Conservation (phyloP, 2,888 invertebrate genomes). For the Kryphioiulus occultus region DNA sequence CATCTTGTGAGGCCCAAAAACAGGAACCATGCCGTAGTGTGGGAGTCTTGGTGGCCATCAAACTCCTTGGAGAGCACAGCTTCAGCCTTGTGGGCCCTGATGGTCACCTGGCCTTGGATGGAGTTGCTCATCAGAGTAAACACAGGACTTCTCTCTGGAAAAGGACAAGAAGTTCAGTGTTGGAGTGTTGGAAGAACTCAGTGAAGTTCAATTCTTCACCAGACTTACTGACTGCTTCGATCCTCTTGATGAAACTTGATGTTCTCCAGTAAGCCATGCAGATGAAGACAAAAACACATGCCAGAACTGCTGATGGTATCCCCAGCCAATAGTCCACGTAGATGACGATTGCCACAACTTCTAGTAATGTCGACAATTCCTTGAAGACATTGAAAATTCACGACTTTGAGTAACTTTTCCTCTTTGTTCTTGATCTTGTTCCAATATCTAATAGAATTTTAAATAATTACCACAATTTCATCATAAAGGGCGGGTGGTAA, state of each 20-base stretch:
- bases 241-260: constrained; percentile 20
- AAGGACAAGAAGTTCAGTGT: neutral
- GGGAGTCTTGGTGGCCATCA: constrained; percentile 68
- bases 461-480: constrained; percentile 44
- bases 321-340: constrained; percentile 37
- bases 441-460: neutral
- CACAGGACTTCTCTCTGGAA: constrained; percentile 87
- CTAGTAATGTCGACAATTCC: constrained; percentile 27
- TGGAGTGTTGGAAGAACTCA: neutral
- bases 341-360: constrained; percentile 20
- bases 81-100: constrained; percentile 86
- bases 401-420: no score
- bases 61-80: constrained; percentile 71
- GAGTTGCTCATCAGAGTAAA: constrained; percentile 91
- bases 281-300: neutral
- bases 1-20: constrained; percentile 90
- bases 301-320: neutral
- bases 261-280: constrained; percentile 28
- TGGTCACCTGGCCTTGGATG: constrained; percentile 88
- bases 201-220: neutral
- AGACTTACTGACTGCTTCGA: constrained; percentile 46
- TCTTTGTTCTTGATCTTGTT: no score
- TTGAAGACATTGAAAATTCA: neutral
- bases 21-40: constrained; percentile 91
- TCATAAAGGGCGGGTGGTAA: constrained; percentile 43